Evolutionary conservation across 2,797 vertebrate genomes (phyloP), one percentile per base, ranked within the genome.

Genomic region (Muraenolepis orangiensis): DNA sequence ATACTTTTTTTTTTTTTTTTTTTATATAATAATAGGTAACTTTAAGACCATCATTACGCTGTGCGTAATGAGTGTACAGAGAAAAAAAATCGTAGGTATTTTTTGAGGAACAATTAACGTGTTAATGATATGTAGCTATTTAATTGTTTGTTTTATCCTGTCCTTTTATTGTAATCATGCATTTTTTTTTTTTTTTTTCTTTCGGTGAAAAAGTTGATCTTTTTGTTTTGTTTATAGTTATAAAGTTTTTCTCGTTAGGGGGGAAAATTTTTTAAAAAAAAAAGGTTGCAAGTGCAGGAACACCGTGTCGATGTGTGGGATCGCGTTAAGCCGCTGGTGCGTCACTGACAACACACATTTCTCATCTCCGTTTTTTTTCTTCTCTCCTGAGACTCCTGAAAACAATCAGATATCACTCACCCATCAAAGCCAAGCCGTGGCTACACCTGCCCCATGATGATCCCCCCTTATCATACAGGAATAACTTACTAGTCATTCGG

Each of bases 41-140:
- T 96, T 94, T 97, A 96, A 97, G 97, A 99, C 97, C 97, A 98
- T 98, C 97, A 93, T 98, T 98, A 97, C 97, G 98, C 98, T 99
- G 97, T 97, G 97, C 98, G 97, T 99, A 98, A 97, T 94, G 96
- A 98, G 96, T 99, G 97, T 99, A 98, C 97, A 99, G 96, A 95
- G 91, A 93, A 96, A 95, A 96, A 81, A 90, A 97, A 96, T 97
- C 94, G 93, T 99, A 98, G 97, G 95, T 98, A 98, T 99, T 99
- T 98, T 99, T 98, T 96, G 96, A 98, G 96, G 96, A 98, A 96
- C 96, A 96, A 96, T 97, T 98, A 96, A 99, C 98, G 97, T 98
- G 96, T 98, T 99, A 98, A 99, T 98, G 97, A 99, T 95, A 95
- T 99, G 97, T 99, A 99, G 97, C 95, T 99, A 99, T 99, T 99